These are phyloP conservation scores for Ylistrum balloti DNA, from an alignment of 1,140 invertebrate species.

Conservation along the genomic window DNA sequence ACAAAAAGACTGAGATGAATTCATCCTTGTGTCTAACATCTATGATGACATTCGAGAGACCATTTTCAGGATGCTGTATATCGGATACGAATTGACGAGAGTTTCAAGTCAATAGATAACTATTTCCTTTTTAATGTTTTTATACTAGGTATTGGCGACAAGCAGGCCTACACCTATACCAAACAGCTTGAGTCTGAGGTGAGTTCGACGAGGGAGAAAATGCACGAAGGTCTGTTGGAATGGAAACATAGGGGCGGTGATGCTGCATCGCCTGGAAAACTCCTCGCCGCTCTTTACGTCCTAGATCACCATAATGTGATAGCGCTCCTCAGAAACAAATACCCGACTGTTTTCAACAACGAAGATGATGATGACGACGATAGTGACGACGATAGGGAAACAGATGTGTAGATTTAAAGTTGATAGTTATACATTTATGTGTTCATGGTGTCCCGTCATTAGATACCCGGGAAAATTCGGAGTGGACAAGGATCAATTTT, in stretches of 20 bases:
- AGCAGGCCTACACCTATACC: not conserved
- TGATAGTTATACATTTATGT: not conserved
- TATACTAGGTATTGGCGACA: not conserved
- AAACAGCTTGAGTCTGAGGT: not conserved
- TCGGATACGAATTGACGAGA: too few relatives aligned
- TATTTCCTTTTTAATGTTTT: too few relatives aligned
- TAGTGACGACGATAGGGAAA: not conserved
- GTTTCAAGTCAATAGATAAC: too few relatives aligned
- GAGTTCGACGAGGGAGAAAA: conserved; percentile 15
- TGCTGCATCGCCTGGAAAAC: not conserved
- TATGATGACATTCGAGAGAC: too few relatives aligned
- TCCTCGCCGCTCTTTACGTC: not conserved
- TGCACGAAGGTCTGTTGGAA: conserved; percentile 13
- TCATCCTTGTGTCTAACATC: too few relatives aligned
- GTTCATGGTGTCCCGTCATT: conserved; percentile 1
- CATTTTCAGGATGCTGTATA: too few relatives aligned
- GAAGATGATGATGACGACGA: not conserved
- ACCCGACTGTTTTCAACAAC: not conserved
- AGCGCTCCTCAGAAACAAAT: not conserved
- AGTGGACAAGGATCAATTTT: too few relatives aligned
- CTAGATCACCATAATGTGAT: not conserved
- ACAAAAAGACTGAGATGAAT: too few relatives aligned
- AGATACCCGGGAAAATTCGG: too few relatives aligned
- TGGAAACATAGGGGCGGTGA: not conserved
- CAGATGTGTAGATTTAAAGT: not conserved